A percentile compares a stretch with the other conserved stretches of the same genome.
Conservation (phyloP, 2,888 invertebrate genomes). For the Drosophila multiciliata region DNA sequence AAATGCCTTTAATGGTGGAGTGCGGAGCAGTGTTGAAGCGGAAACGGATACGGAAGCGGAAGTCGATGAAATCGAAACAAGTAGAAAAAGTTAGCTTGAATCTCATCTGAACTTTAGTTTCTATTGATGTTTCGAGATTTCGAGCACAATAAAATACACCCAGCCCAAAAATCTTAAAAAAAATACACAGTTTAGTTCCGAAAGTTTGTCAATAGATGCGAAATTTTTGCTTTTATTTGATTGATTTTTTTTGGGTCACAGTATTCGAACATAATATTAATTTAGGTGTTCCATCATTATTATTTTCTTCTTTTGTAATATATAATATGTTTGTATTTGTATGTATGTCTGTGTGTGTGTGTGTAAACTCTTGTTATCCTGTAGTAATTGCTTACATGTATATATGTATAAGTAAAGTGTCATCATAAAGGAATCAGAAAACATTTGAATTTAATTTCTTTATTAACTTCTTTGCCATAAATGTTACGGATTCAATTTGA, state of each 20-base stretch:
- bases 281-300: conserved; percentile 26
- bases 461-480: conserved; percentile 41
- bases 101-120: not conserved
- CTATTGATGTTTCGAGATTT: not conserved
- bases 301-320: conserved; percentile 12
- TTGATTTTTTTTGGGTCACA: conserved; percentile 71
- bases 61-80: not conserved
- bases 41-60: conserved; percentile 38
- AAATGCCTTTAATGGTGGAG: conserved; percentile 44
- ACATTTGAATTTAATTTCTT: conserved; percentile 36
- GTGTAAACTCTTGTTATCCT: conserved; percentile 43
- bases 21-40: conserved; percentile 18
- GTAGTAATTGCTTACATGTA: conserved; percentile 62
- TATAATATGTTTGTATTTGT: conserved; percentile 20
- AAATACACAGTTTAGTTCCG: conserved; percentile 40
- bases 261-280: conserved; percentile 65
- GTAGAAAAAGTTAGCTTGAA: not conserved
- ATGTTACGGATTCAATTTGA: conserved; percentile 47
- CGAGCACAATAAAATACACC: not conserved
- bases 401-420: conserved; percentile 24
- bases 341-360: conserved; percentile 34
- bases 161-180: not conserved
- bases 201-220: conserved; percentile 64
- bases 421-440: conserved; percentile 48
- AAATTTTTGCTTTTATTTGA: conserved; percentile 75